Evolutionary conservation across 1,140 invertebrate genomes (phyloP).

Genomic region (Lethrus apterus): DNA sequence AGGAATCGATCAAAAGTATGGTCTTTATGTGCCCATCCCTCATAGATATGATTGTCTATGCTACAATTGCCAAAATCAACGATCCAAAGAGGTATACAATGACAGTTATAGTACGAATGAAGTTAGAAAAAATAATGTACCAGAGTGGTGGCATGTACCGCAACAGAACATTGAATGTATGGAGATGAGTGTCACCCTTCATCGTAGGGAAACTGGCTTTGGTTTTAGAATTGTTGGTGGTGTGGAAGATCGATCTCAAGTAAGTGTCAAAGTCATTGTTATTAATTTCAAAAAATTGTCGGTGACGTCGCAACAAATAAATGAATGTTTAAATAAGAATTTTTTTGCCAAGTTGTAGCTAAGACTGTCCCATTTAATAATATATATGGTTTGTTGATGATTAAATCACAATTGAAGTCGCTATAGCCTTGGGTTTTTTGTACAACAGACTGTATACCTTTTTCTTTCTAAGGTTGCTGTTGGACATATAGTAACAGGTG

Average conservation of each 20-base stretch:
- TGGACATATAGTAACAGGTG: constrained; percentile 89
- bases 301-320: no score
- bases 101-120: constrained; percentile 18
- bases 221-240: constrained; percentile 98
- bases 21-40: constrained; percentile 28
- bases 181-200: constrained; percentile 71
- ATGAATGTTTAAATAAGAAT: no score
- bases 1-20: constrained; percentile 30
- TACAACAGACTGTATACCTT: neutral
- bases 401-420: no score
- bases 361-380: no score
- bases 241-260: constrained; percentile 93
- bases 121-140: constrained; percentile 25
- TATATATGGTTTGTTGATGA: no score
- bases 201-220: constrained; percentile 81
- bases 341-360: no score
- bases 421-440: neutral
- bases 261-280: no score
- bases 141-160: constrained; percentile 28
- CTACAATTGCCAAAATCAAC: constrained; percentile 33
- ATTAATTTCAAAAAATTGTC: no score
- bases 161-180: constrained; percentile 49
- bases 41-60: constrained; percentile 38
- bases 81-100: constrained; percentile 7
- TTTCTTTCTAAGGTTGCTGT: constrained; percentile 66